Evolutionary conservation across 2,113 vertebrate genomes (phyloP), one percentile per base, ranked within the genome.

Genomic region (Tachysurus fulvidraco): DNA sequence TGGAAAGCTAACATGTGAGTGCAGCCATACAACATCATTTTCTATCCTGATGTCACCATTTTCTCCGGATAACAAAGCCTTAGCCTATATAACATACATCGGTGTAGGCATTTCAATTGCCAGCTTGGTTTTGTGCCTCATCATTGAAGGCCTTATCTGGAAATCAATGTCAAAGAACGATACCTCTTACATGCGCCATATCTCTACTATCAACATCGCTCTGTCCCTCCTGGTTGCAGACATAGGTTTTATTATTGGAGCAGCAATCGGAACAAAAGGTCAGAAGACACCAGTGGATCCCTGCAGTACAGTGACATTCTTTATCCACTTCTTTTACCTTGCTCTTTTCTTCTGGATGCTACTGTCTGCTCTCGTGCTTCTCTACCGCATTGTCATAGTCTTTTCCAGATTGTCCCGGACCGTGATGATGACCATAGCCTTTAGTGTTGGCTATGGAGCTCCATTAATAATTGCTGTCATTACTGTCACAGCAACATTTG

Each of bases 331-430:
- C 81, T 97, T 97, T 91, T 98, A 98, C 82, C 94, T 98, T 21
- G 93, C 95, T 46, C 77, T 97, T 28, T 98, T 98, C 91, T 98
- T 98, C 90, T 98, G 97, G 97, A 98, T 98, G 97, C 90, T 98
- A 0, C 90, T 95, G 10, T 93, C 96, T 36, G 96, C 95, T 0
- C 93, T 98, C 36, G 93, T 98, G 59, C 96, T 98, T 55, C 91
- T 96, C 10, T 97, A 97, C 86, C 93, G 95, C 13, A 95, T 95
- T 4, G 52, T 97, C n/a, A 90, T 96, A 1, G 88, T 97, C 81
- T 97, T 97, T 86, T 95, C 93, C 11, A 93, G 96, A 87, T 92
- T 97, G 93, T 93, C 94, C 30, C 97, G 94, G 71, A 87, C 92
- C 17, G 25, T 6, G 3, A 95, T 97, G 95, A 83, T 96, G 88